A percentile compares a stretch with the other conserved stretches of the same genome.
phyloP scores from a whole-genome alignment of 1,140 invertebrate genomes.

The Dendroctonus ponderosae region DNA sequence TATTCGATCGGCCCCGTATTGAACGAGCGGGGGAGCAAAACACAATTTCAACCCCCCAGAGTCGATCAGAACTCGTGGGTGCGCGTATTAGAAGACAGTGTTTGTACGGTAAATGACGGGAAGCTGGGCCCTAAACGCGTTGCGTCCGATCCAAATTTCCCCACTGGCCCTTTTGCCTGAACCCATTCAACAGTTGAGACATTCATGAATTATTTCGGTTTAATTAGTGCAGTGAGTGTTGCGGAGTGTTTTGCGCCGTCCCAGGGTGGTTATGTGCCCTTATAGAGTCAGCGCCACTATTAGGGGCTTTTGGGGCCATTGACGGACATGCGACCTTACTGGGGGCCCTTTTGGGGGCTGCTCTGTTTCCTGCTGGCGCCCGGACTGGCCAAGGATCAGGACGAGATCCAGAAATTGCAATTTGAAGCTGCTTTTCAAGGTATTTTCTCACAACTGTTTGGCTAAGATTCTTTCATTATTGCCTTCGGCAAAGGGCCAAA shows the following conservation, averaged over 20 bases:
- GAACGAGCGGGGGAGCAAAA: conserved; percentile 35
- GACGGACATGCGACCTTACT: conserved; percentile 38
- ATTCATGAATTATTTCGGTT: conserved; percentile 43
- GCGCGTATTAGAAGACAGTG: conserved; percentile 33
- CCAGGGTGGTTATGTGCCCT: conserved; percentile 41
- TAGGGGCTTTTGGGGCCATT: conserved; percentile 28
- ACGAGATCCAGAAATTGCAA: conserved; percentile 39
- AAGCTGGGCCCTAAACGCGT: conserved; percentile 14
- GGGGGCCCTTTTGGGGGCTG: conserved; percentile 36
- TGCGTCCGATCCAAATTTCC: conserved; percentile 1
- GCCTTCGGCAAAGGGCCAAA: no score
- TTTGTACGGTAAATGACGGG: conserved; percentile 22
- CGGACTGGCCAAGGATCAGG: conserved; percentile 33
- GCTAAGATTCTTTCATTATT: no score
- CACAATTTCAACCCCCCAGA: conserved; percentile 42
- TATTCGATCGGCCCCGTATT: conserved; percentile 43
- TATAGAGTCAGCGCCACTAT: conserved; percentile 26
- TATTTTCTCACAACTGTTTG: conserved; percentile 7
- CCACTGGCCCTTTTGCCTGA: conserved; percentile 1
- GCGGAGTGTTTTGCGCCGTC: conserved; percentile 41
- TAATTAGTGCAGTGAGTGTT: conserved; percentile 41
- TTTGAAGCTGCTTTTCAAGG: conserved; percentile 46
- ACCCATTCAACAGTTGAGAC: conserved; percentile 43
- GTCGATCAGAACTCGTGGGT: conserved; percentile 34
- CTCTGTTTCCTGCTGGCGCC: conserved; percentile 25